These are phyloP conservation scores for Erethizon dorsatum DNA, from an alignment of 2,797 vertebrate genomes.

Conservation along the genomic window DNA sequence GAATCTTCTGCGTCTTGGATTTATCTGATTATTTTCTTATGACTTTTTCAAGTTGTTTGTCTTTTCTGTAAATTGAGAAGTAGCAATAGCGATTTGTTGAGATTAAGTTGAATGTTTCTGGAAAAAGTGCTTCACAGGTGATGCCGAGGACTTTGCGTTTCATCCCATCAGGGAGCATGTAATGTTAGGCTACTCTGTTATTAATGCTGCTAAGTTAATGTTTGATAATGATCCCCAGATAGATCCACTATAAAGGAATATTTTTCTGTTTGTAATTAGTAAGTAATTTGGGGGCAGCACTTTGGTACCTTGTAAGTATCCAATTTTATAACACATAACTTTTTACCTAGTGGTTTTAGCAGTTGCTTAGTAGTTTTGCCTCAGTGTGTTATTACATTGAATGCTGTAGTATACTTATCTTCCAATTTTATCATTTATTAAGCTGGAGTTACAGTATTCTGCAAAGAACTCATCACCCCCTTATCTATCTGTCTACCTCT, in stretches of 20 bases:
- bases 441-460: neutral
- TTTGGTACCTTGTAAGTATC: neutral
- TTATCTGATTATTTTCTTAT: slow-evolving; percentile 50
- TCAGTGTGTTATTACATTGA: neutral
- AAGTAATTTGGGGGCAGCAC: neutral
- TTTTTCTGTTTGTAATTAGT: slow-evolving; percentile 26
- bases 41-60: slow-evolving; percentile 10
- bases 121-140: neutral
- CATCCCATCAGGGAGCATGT: neutral
- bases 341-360: slow-evolving; percentile 30
- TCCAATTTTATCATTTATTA: neutral
- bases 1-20: neutral
- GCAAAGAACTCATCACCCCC: neutral
- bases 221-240: neutral
- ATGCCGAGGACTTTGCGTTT: neutral
- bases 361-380: neutral
- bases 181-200: neutral
- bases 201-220: neutral
- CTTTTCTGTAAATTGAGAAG: slow-evolving; percentile 27
- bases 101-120: slow-evolving; percentile 32
- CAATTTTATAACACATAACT: neutral
- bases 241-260: neutral
- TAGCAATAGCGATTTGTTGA: neutral
- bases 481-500: neutral
- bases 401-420: neutral